Evolutionary conservation across 2,888 invertebrate genomes (phyloP).

Genomic region (Agrenia bidenticulata): DNA sequence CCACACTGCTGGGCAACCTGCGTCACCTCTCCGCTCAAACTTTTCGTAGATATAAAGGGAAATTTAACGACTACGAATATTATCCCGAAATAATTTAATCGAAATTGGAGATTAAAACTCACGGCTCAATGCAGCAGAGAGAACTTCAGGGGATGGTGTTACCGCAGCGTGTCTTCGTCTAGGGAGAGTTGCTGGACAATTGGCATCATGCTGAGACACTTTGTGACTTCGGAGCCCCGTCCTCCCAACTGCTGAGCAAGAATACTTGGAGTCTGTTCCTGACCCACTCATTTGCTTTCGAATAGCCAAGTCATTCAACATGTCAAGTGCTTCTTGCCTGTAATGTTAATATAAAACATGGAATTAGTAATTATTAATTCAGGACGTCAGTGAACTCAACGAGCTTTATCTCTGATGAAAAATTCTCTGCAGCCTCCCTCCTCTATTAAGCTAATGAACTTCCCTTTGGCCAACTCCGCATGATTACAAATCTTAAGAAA

Average conservation of each 20-base stretch:
- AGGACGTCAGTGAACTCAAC: background rate
- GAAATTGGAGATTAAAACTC: slow-evolving; percentile 13
- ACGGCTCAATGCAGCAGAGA: slow-evolving; percentile 51
- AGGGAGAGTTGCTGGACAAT: slow-evolving; percentile 51
- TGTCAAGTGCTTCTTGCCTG: slow-evolving; percentile 76
- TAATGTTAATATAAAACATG: slow-evolving; percentile 18
- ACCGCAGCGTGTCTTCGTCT: slow-evolving; percentile 44
- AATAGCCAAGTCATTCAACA: slow-evolving; percentile 78
- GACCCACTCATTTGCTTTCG: slow-evolving; percentile 69
- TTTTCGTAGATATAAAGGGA: too few relatives aligned
- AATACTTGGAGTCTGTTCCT: slow-evolving; percentile 43
- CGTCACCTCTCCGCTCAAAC: too few relatives aligned
- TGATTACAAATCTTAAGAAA: too few relatives aligned
- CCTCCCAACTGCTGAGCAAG: slow-evolving; percentile 43
- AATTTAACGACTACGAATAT: too few relatives aligned
- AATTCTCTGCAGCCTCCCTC: background rate
- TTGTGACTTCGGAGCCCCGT: slow-evolving; percentile 38
- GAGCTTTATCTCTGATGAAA: background rate
- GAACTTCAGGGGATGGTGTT: slow-evolving; percentile 53
- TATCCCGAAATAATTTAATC: too few relatives aligned
- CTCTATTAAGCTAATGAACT: too few relatives aligned
- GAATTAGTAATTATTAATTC: background rate
- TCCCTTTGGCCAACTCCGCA: too few relatives aligned
- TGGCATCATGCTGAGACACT: slow-evolving; percentile 34
- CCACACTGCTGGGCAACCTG: too few relatives aligned